These are phyloP conservation scores for Campoplex capitator DNA, from an alignment of 2,888 invertebrate genomes.

Conservation along the genomic window DNA sequence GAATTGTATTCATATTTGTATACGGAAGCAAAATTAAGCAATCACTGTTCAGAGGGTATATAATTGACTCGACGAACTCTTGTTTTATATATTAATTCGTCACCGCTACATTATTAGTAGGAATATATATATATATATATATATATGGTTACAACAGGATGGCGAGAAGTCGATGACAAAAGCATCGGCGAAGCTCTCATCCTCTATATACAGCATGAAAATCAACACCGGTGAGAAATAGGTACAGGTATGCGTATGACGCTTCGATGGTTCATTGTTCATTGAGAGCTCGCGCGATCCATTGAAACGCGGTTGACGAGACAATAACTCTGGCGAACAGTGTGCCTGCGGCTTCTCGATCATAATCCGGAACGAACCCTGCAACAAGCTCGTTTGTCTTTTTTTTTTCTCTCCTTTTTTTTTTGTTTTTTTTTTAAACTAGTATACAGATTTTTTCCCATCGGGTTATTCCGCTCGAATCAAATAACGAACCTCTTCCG, in stretches of 20 bases:
- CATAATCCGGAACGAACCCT: constrained; percentile 11
- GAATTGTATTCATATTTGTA: neutral
- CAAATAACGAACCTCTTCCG: neutral
- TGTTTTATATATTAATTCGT: neutral
- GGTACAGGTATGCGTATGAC: constrained; percentile 32
- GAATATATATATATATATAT: neutral
- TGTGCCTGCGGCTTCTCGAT: constrained; percentile 15
- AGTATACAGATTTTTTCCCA: neutral
- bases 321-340: constrained; percentile 48
- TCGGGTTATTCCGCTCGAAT: neutral
- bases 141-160: neutral
- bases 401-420: neutral
- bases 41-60: neutral
- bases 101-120: neutral
- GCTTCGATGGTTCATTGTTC: constrained; percentile 36
- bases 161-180: constrained; percentile 11
- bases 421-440: too few species aligned
- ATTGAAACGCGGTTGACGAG: constrained; percentile 57
- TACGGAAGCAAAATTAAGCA: neutral
- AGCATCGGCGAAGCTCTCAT: constrained; percentile 6
- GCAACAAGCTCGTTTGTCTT: constrained; percentile 8
- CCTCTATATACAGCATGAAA: neutral
- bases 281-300: constrained; percentile 41
- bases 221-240: constrained; percentile 4
- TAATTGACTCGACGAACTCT: neutral